Evolutionary conservation across 2,113 vertebrate genomes (phyloP), one percentile per base, ranked within the genome.

Genomic region (Rutilus rutilus): DNA sequence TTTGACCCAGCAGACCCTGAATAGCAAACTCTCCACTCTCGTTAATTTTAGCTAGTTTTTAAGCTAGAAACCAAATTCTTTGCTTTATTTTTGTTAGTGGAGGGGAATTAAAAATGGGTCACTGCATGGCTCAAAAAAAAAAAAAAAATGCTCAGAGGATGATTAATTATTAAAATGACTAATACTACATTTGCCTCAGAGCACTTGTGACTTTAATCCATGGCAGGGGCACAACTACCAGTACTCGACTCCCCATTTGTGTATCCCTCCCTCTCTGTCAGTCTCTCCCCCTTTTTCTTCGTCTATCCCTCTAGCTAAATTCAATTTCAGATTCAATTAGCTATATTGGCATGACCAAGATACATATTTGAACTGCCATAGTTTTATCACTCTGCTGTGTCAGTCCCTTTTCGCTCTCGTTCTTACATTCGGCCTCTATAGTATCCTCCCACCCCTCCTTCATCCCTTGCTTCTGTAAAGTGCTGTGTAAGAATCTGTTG

Each of bases 81-180:
- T 90, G 90, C 90, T 82, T 84, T 79, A 91, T 92, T 90, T 87
- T 90, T 88, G 88, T 91, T 89, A 89, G 89, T 90, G 11, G 90
- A 90, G 89, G 88, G 87, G 64, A 91, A 87, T 90, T 90, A 91
- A 89, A 94, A 95, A 94, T 94, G 91, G 94, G 95, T 94, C 94
- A 95, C 84, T 83, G 78, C 87, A 90, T 92, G 92, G 90, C 92
- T 91, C 83, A 88, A 90, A 84, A 23, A 42, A 42, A 42, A 36
- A 6, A 36, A 47, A 91, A 89, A 92, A 86, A 90, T 88, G 92
- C 94, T 95, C 91, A 90, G 92, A 92, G 91, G 91, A 88, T 93
- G 91, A 95, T 95, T 95, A 92, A 95, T 94, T 95, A 95, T 95
- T 95, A 87, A 95, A 93, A 92, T 94, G 92, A 94, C 92, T 94